Percentiles rank a stretch among this genome's conserved stretches.
Evolutionary conservation across 2,113 vertebrate species (phyloP).

Genomic region (Entomyzon cyanotis): DNA sequence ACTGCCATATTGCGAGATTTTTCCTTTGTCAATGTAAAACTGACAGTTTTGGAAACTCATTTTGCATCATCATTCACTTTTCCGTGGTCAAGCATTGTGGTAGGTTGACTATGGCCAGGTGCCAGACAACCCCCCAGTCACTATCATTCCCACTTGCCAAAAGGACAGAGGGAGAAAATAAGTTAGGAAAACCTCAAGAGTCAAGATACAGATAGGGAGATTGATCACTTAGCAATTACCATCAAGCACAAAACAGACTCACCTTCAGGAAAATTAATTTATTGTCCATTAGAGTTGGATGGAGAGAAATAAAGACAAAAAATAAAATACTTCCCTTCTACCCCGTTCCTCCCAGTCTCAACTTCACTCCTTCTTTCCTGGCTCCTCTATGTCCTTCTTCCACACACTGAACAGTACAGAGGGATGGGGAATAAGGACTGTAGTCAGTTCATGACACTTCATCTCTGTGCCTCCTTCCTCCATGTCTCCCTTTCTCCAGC

Average conservation of each 20-base stretch:
- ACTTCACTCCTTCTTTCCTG: background rate
- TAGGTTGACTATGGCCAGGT: background rate
- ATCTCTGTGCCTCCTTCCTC: fast-evolving
- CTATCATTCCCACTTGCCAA: background rate
- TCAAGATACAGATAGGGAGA: background rate
- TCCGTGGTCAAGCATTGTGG: background rate
- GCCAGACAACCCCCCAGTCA: background rate
- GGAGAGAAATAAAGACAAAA: background rate
- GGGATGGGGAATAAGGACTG: background rate
- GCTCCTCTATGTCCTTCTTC: background rate
- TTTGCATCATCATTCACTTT: background rate
- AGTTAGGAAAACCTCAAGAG: background rate
- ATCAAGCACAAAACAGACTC: background rate
- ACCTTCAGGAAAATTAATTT: background rate
- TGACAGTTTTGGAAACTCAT: background rate
- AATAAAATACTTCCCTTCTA: fast-evolving
- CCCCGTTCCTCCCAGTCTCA: background rate
- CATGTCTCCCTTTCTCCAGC: background rate
- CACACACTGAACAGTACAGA: background rate
- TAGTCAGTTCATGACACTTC: background rate
- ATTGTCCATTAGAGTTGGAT: background rate
- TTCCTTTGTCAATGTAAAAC: background rate
- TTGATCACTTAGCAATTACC: background rate
- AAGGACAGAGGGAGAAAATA: background rate
- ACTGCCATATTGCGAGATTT: background rate